Base-by-base conservation (phyloP, 1,140 invertebrate genomes). In the Drosophila ficusphila region DNA sequence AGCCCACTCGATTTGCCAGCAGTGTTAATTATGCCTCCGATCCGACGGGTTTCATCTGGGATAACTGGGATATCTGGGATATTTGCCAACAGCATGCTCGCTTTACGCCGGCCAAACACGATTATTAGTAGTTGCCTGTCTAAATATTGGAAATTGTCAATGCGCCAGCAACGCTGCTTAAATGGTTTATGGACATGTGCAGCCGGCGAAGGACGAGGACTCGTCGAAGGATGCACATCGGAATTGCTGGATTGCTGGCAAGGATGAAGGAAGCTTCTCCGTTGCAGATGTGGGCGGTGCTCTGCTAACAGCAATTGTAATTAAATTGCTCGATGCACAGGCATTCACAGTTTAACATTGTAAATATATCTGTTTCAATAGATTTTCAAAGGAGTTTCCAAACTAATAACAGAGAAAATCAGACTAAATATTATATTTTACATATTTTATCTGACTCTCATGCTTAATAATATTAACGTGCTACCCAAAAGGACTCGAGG, bases 81-180 rank as follows among this genome's bases (percentile, higher is more conserved):
- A 73, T 71, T 71, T 79, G 64, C 65, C 61, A 76, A 81, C 54
- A 68, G 78, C 39, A 76, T 75, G 75, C 71, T 85, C 76, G 57
- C 65, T 85, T 85, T 85, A 76, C 79, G 76, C 36, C 79, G 36
- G 54, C 61, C 73, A 86, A 81, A 76, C 79, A 75, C 68, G 81
- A 77, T 88, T 88, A 86, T 88, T 88, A 88, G 56, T 82, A 76
- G 81, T 72, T 54, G 76, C 49, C 81, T 81, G 76, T 88, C 81
- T 86, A 88, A 86, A 86, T 86, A 86, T 86, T 85, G 82, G 47
- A 86, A 74, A 86, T 77, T 88, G 76, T 86, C 77, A 77, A 86
- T 79, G 58, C 48, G 52, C 44, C 36, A 53, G 47, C 39, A 29
- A 14, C 19, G 54, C 27, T 64, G 73, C 39, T 33, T 71, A 67